Evolutionary conservation across 2,888 invertebrate species (phyloP), one percentile per base, ranked within the genome.

Genomic region (Orthosia gracilis): DNA sequence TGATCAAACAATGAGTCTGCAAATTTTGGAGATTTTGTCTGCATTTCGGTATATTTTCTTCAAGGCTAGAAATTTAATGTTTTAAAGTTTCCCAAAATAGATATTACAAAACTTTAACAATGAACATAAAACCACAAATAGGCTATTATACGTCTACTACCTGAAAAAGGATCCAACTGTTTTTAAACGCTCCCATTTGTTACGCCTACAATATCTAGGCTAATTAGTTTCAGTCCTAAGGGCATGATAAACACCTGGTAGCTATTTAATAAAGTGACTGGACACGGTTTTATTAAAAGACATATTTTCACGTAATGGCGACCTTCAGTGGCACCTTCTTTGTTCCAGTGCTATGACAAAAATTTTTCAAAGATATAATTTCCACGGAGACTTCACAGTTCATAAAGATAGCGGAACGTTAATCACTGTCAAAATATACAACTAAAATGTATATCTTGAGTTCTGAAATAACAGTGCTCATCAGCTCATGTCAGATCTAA

Each of bases 351-450:
- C 55, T 61, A 67, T 54, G 61, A 74, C 73, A 23, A 75, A 77
- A 50, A 80, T 47, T 69, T 76, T 76, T 82, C 80, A 74, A 69
- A 66, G 26, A 76, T 74, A 78, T 73, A 66, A 67, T 79, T 62
- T 82, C 59, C 71, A 78, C 61, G 67, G 72, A 73, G 52, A 67
- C 64, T 77, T 82, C 65, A 18, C 75, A 78, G 80, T 77, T 82
- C 78, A 85, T 80, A 78, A 85, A 82, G 78, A 84, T 82, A 84
- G 69, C 76, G 47, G 50, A 61, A 78, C 73, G 86, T 85, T 85
- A 82, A 85, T 85, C 85, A 85, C 59, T 85, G 85, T 85, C 85
- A 82, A 79, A 82, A 83, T 75, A 68, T 72, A 80, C 65, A 82
- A 77, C 76, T 80, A 80, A 80, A 85, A 83, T 80, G 80, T 75